Evolutionary conservation across 2,888 invertebrate genomes (phyloP).

Genomic region (Oligia strigilis): DNA sequence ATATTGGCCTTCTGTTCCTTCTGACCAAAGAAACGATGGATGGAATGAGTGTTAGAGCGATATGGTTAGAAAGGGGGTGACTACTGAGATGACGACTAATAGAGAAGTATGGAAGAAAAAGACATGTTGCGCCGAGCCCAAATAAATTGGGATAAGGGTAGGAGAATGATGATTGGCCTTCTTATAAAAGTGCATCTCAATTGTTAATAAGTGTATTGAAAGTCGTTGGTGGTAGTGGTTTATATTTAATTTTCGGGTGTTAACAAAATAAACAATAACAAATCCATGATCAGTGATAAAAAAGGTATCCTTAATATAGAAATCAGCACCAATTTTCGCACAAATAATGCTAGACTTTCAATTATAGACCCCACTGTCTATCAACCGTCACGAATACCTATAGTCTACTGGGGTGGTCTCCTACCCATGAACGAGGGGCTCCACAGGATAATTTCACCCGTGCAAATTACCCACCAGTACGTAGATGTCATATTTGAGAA

Average conservation of each 20-base stretch:
- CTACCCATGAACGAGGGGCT: constrained; percentile 16
- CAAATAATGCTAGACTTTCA: constrained; percentile 6
- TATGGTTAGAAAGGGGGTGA: no score
- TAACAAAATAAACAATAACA: not conserved
- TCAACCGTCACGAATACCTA: constrained; percentile 9
- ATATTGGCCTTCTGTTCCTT: no score
- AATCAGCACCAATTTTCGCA: not conserved
- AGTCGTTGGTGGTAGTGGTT: not conserved
- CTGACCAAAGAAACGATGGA: no score
- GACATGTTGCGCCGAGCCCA: no score
- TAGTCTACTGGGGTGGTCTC: constrained; percentile 1
- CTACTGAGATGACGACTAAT: no score
- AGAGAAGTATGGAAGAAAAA: no score
- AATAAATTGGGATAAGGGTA: no score
- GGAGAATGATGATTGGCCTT: no score
- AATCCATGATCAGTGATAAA: no score
- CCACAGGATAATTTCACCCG: constrained; percentile 74
- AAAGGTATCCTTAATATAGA: not conserved
- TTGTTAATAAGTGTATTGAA: not conserved
- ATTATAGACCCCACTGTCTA: constrained; percentile 10
- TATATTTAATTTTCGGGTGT: not conserved
- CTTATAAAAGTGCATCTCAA: not conserved
- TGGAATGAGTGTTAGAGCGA: no score
- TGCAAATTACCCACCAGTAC: constrained; percentile 69
- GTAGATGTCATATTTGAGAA: constrained; percentile 72